Percentiles rank a stretch among this genome's conserved stretches.
These are phyloP conservation scores for Colaptes auratus DNA, from an alignment of 2,113 vertebrate genomes.

Conservation along the genomic window DNA sequence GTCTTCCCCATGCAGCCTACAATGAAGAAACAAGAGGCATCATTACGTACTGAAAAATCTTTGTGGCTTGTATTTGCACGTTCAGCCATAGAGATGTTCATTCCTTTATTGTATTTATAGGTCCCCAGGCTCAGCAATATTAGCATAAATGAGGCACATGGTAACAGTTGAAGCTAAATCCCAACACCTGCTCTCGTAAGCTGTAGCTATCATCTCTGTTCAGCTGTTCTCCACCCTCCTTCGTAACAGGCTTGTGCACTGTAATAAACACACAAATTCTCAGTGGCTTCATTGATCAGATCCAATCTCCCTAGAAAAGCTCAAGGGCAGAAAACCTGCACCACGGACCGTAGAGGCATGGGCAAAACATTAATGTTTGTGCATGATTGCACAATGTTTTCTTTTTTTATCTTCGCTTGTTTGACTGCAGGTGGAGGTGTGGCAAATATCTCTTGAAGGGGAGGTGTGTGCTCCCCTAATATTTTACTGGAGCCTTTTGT, in stretches of 20 bases:
- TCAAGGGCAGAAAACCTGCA: not conserved
- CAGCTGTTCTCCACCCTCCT: constrained; percentile 26
- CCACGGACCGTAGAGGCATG: not conserved
- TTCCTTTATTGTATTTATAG: constrained; percentile 28
- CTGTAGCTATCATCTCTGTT: constrained; percentile 34
- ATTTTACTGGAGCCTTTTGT: not conserved
- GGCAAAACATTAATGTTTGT: not conserved
- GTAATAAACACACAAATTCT: not conserved
- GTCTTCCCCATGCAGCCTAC: not conserved
- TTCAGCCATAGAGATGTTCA: not conserved
- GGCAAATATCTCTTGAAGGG: not conserved
- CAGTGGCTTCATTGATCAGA: not conserved
- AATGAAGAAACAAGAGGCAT: not conserved
- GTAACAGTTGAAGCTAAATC: constrained; percentile 32
- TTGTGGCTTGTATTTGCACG: not conserved
- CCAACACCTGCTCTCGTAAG: constrained; percentile 21
- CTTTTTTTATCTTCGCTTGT: not conserved
- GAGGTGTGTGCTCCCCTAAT: not conserved
- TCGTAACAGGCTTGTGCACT: not conserved
- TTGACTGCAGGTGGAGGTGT: not conserved
- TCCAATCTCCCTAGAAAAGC: not conserved
- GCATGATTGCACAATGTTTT: not conserved
- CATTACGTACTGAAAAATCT: not conserved
- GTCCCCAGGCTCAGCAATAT: not conserved
- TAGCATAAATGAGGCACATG: constrained; percentile 15